phyloP scores from a whole-genome alignment of 2,888 invertebrate genomes.

The Xanthorhoe spadicearia region DNA sequence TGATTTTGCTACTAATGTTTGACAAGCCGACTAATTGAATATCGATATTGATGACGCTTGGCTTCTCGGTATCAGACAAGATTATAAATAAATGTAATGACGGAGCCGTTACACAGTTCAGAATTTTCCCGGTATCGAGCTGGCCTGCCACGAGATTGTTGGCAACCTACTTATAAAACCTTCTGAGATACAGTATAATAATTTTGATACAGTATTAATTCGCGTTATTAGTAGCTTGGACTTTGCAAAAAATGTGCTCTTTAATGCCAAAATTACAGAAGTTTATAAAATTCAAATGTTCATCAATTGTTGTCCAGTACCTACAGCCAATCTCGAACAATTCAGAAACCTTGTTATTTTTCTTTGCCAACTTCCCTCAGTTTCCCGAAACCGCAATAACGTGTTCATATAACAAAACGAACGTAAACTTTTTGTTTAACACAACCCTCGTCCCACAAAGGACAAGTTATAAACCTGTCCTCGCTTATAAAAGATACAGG shows the following conservation, averaged over 20 bases:
- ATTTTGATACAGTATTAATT: too few relatives aligned
- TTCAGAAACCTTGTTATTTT: slow-evolving; percentile 15
- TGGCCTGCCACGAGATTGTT: too few relatives aligned
- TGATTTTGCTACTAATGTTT: slow-evolving; percentile 62
- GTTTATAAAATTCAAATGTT: background rate
- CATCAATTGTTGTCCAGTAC: background rate
- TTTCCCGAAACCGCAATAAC: slow-evolving; percentile 37
- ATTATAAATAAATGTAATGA: too few relatives aligned
- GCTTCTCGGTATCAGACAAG: background rate
- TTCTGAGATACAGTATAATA: too few relatives aligned
- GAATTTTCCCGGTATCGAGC: too few relatives aligned
- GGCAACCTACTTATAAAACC: too few relatives aligned
- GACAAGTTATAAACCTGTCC: slow-evolving; percentile 70
- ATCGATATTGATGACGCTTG: slow-evolving; percentile 33
- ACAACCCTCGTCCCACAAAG: slow-evolving; percentile 61
- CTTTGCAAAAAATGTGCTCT: background rate
- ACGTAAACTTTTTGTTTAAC: slow-evolving; percentile 53
- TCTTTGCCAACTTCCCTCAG: slow-evolving; percentile 17
- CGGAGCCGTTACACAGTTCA: too few relatives aligned
- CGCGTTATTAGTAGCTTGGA: too few relatives aligned
- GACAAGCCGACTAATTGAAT: slow-evolving; percentile 58
- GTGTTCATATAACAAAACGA: slow-evolving; percentile 42
- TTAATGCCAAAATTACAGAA: background rate
- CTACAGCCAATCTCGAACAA: background rate
- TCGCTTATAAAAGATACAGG: slow-evolving; percentile 72